These are phyloP conservation scores for Zaprionus africanus DNA, from an alignment of 1,140 invertebrate genomes.

Conservation along the genomic window DNA sequence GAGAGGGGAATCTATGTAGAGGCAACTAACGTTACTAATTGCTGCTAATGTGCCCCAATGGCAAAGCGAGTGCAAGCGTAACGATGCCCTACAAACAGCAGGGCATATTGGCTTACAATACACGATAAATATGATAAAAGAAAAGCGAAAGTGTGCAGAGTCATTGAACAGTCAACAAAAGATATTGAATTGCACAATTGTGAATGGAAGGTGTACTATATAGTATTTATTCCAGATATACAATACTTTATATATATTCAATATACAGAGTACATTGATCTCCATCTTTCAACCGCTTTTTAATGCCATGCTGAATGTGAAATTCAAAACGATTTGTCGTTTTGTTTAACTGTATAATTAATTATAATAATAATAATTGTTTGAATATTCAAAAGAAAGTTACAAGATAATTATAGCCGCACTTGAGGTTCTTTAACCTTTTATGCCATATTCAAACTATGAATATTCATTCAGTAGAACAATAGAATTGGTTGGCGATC, in stretches of 20 bases:
- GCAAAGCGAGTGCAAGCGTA: neutral
- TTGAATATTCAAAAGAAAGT: no score
- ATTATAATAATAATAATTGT: neutral
- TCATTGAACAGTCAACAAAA: neutral
- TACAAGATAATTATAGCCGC: no score
- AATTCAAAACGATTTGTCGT: no score
- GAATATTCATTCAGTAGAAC: no score
- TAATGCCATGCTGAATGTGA: no score
- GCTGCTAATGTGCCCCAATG: conserved; percentile 2
- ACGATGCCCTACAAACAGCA: neutral
- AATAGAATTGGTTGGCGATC: no score
- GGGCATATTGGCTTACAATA: neutral
- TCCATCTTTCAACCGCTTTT: neutral
- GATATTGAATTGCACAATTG: neutral
- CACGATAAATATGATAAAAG: neutral
- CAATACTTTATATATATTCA: no score
- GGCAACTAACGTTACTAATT: conserved; percentile 1
- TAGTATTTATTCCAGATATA: no score
- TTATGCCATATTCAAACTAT: no score
- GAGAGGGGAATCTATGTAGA: neutral
- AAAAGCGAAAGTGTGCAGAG: neutral
- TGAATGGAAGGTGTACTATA: neutral
- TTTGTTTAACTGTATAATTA: no score
- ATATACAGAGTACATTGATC: neutral
- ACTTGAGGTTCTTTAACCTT: no score